Base-by-base conservation (phyloP, 2,113 vertebrate species). In the Lophotis ruficrista region DNA sequence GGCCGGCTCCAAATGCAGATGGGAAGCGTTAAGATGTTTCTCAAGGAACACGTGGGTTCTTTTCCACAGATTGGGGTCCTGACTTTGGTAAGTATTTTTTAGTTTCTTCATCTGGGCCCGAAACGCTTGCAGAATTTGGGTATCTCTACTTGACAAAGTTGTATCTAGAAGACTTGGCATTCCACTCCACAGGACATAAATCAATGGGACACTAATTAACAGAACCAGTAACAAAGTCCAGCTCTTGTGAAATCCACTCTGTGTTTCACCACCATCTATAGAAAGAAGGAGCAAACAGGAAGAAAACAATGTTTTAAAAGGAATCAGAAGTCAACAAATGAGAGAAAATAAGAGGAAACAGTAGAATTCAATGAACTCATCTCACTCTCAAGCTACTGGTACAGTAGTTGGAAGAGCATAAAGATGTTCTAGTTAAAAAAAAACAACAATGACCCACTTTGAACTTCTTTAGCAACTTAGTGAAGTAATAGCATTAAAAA, bases 61-160 rank as follows among this genome's bases (percentile, higher is more conserved):
- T 16, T 57, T 98, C 99, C 99, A 99, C 33, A 99, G 91, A 47
- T 82, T 97, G 20, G 96, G 70, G 41, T 98, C 98, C 97, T 99
- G 99, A 81, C 97, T 98, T 43, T 97, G 98, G 85, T 99, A 99
- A 35, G 56, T 95, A 28, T 92, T 90, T 79, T 98, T 93, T 4
- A 98, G 82, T 58, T 97, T 94, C 53, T 96, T 84, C 98, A 99
- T 97, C 70, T 95, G 95, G 43, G 87, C 87, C 35, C 97, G 97
- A 89, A 99, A 98, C 4, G 73, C 86, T 60, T 95, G 86, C 31
- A 98, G 87, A 58, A 97, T 92, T 89, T 94, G 62, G 31, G 56
- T 92, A 83, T 97, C 94, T 57, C 43, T 72, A 12, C 38, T 93
- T 54, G 79, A 71, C 50, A 79, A 64, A 56, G 69, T 53, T 75